Evolutionary conservation across 2,888 invertebrate species (phyloP), one percentile per base, ranked within the genome.

Genomic region (Drosophila mimica): DNA sequence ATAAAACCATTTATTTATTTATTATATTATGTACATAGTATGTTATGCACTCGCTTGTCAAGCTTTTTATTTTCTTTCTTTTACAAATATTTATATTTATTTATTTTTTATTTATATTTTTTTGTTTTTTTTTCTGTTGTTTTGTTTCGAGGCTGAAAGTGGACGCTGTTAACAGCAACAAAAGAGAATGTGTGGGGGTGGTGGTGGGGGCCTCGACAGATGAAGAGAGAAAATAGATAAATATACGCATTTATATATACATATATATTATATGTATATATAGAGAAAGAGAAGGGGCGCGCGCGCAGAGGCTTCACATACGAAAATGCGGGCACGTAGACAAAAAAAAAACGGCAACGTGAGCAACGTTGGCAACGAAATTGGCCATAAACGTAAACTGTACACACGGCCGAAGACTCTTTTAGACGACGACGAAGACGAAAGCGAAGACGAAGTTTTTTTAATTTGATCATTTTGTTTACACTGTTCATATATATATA

Each of bases 291-390:
- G 54, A 54, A 51, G 56, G 63, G 59, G 69, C 68, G 66, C 74
- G 74, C 76, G 64, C 72, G 57, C 75, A 72, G 67, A 67, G 72
- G 70, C 62, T 53, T 40, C 28, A 52, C 49, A 28, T 54, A 58
- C 48, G 58, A 62, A 57, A 53, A 57, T 63, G 30, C 59, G 82
- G 74, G 79, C 82, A 83, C 84, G 88, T 89, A 82, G 81, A 68
- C 83, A 88, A 81, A 70, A 64, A 66, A 67, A 46, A 46, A 25
- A 30, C 70, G 60, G 51, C 67, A 69, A 69, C 73, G 53, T 65
- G 53, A 60, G 66, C 59, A 72, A 43, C 70, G 62, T 59, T 70
- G 70, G 70, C 80, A 67, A 70, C 76, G 64, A 73, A 79, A 66
- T 69, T 71, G 76, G 74, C 64, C 73, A 76, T 68, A 65, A 63